phyloP scores from a whole-genome alignment of 2,888 invertebrate genomes.

The Enoplolaimus lenunculus region DNA sequence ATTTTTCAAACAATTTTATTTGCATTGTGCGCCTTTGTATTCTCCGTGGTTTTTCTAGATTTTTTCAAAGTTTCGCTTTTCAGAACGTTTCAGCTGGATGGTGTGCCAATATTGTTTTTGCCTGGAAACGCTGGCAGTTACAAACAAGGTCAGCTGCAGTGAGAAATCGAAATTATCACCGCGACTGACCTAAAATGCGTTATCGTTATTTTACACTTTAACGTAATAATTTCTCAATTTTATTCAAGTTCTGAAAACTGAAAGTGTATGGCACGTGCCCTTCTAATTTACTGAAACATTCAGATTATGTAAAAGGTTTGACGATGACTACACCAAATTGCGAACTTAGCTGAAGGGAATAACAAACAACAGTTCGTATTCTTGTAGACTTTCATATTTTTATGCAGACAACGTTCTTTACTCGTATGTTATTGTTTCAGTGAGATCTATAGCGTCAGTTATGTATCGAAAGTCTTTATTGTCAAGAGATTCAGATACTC shows the following conservation, averaged over 20 bases:
- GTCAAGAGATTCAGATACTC: slow-evolving; percentile 53
- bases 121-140: slow-evolving; percentile 89
- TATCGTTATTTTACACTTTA: not conserved
- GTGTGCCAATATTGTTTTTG: slow-evolving; percentile 81
- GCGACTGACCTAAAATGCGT: not conserved
- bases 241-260: no score
- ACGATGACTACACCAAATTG: no score
- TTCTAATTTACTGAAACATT: no score
- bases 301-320: no score
- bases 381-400: no score
- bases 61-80: slow-evolving; percentile 13
- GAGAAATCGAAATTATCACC: no score
- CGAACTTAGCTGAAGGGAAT: no score
- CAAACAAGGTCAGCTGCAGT: slow-evolving; percentile 63
- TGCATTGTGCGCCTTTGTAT: slow-evolving; percentile 1
- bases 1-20: slow-evolving; percentile 49
- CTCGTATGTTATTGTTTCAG: slow-evolving; percentile 45
- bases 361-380: no score
- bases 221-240: not conserved
- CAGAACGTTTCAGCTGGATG: slow-evolving; percentile 52
- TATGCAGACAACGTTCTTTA: not conserved
- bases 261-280: no score
- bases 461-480: slow-evolving; percentile 61
- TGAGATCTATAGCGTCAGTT: slow-evolving; percentile 77
- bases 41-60: not conserved